phyloP scores from a whole-genome alignment of 1,140 invertebrate genomes.

The Conus betulinus region DNA sequence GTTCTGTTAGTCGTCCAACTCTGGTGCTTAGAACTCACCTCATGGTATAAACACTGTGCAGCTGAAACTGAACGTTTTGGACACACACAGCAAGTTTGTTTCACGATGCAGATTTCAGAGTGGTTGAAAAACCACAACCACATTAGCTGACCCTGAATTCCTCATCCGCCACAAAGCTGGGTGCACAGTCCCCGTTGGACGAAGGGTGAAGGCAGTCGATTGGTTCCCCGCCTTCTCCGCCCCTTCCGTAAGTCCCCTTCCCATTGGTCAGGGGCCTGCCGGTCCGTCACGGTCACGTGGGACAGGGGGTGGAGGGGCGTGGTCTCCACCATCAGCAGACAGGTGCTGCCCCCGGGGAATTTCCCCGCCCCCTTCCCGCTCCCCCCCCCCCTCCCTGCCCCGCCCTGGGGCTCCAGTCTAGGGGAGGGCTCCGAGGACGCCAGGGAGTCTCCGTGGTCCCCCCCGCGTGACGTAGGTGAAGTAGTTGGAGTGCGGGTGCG shows the following conservation, averaged over 20 bases:
- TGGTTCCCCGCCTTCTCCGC: background rate
- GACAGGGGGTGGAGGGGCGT: constrained; percentile 4
- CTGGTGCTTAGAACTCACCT: no score
- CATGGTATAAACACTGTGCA: no score
- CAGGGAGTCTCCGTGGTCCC: background rate
- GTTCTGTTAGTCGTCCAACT: no score
- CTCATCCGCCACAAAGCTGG: background rate
- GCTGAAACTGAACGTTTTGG: no score
- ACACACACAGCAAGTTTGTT: no score
- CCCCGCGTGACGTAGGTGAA: background rate
- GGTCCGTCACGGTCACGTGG: background rate
- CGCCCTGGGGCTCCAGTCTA: background rate
- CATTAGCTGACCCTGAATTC: no score
- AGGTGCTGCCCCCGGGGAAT: background rate
- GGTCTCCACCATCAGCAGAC: background rate
- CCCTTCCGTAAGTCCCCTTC: background rate
- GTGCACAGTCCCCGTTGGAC: background rate
- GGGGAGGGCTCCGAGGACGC: background rate
- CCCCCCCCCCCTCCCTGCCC: background rate
- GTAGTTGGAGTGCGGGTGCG: background rate
- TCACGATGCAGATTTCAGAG: no score
- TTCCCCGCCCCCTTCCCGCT: background rate
- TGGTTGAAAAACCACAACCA: no score
- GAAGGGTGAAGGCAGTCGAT: background rate
- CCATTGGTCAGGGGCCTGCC: constrained; percentile 17